A percentile compares a stretch with the other conserved stretches of the same genome.
Evolutionary conservation across 2,888 invertebrate genomes (phyloP).

Genomic region (Eretmocerus hayati): DNA sequence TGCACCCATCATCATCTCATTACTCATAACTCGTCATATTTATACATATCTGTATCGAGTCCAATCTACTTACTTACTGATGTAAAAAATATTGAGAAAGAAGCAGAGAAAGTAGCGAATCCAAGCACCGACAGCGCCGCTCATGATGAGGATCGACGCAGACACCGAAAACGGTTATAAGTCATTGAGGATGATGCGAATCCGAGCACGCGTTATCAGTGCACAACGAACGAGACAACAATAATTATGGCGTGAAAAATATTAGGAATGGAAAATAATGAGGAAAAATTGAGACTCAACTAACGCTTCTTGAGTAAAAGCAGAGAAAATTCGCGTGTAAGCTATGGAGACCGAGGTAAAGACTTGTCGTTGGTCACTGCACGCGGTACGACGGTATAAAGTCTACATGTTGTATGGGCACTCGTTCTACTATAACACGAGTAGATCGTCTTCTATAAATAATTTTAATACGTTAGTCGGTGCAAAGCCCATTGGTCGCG

Average conservation of each 20-base stretch:
- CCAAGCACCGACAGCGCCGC: conserved; percentile 10
- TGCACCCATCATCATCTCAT: no score
- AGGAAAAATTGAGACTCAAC: no score
- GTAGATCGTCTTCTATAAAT: conserved; percentile 39
- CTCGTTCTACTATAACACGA: conserved; percentile 12
- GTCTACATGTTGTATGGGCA: not conserved
- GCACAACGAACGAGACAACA: not conserved
- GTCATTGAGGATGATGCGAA: not conserved
- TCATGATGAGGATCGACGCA: conserved; percentile 2
- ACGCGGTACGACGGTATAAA: conserved; percentile 35
- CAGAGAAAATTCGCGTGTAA: conserved; percentile 4
- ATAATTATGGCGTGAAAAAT: no score
- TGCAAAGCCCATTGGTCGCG: conserved; percentile 12
- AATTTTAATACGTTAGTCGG: conserved; percentile 31
- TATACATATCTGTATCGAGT: not conserved
- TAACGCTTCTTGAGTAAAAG: not conserved
- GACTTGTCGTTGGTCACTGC: conserved; percentile 31
- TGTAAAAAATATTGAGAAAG: conserved; percentile 9
- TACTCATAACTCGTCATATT: no score
- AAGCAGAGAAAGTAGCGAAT: conserved; percentile 5
- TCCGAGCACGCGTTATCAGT: no score
- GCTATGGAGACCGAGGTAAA: conserved; percentile 5
- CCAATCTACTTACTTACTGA: conserved; percentile 10
- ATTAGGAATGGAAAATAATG: no score
- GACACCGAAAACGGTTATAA: not conserved